Evolutionary conservation across 2,888 invertebrate genomes (phyloP).

Genomic region (Acrobasis suavella): DNA sequence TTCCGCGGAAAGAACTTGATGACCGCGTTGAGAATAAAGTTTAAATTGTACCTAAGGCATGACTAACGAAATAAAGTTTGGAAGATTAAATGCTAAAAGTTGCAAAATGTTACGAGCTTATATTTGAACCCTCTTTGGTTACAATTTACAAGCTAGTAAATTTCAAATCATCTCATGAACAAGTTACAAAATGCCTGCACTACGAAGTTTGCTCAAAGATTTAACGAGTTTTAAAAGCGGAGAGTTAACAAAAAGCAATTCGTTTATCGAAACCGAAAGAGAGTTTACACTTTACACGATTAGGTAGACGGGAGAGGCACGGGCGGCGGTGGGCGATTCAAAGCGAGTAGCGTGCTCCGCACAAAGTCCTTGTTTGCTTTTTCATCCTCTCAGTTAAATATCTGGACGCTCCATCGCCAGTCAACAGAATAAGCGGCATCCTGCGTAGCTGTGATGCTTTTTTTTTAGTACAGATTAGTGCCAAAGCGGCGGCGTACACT

Average conservation of each 20-base stretch:
- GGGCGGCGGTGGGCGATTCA: slow-evolving; percentile 39
- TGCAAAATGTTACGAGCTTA: background rate
- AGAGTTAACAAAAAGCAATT: slow-evolving; percentile 1
- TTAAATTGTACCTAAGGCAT: background rate
- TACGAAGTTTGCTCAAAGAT: background rate
- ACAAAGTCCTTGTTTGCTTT: slow-evolving; percentile 63
- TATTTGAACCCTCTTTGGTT: too few relatives aligned
- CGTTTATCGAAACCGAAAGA: slow-evolving; percentile 43
- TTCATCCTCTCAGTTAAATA: slow-evolving; percentile 59
- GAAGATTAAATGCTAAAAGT: background rate
- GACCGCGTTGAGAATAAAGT: background rate
- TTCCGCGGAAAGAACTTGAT: background rate
- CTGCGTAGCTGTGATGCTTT: slow-evolving; percentile 50
- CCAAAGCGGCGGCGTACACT: slow-evolving; percentile 50
- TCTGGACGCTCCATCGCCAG: slow-evolving; percentile 62
- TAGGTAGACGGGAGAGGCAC: slow-evolving; percentile 42
- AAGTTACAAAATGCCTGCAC: background rate
- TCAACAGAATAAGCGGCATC: slow-evolving; percentile 59
- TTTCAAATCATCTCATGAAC: background rate
- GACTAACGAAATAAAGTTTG: background rate
- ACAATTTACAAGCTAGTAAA: background rate
- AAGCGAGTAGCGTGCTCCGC: slow-evolving; percentile 39
- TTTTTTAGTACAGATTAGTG: slow-evolving; percentile 64
- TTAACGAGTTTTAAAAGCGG: background rate
- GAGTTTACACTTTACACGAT: slow-evolving; percentile 56